A percentile compares a stretch with the other conserved stretches of the same genome.
phyloP scores from a whole-genome alignment of 2,888 invertebrate species.

The Fragum sueziense region DNA sequence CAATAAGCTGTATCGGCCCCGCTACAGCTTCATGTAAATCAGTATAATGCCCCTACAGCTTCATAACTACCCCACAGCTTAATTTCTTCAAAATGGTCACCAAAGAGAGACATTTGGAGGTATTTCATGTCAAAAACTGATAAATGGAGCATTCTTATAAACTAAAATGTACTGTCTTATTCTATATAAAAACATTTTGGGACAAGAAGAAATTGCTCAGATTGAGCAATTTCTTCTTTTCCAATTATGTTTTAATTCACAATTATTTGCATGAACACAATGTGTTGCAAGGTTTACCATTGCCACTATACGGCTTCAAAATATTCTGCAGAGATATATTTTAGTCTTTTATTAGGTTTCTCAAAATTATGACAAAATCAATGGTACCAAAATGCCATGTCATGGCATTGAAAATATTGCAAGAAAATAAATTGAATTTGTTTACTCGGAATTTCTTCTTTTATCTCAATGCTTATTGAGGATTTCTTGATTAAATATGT shows the following conservation, averaged over 20 bases:
- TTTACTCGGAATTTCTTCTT: neutral
- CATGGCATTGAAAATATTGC: neutral
- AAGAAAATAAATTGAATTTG: neutral
- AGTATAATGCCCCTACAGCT: no score
- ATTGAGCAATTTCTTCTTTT: slow-evolving; percentile 1
- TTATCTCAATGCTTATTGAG: neutral
- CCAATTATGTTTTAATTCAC: neutral
- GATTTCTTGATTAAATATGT: no score
- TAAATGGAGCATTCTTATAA: no score
- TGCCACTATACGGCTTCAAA: neutral
- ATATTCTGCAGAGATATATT: neutral
- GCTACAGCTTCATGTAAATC: no score
- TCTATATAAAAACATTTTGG: neutral
- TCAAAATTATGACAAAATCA: neutral
- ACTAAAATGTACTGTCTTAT: no score
- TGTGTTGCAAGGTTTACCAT: no score
- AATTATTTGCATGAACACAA: no score
- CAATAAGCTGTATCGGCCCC: no score
- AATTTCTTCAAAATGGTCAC: no score
- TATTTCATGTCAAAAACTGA: no score
- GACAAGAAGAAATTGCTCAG: neutral
- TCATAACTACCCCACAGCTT: no score
- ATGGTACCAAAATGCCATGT: neutral
- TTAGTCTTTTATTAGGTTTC: neutral
- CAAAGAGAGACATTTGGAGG: no score